Conservation (phyloP, 2,113 vertebrate genomes). For the Osmerus eperlanus region DNA sequence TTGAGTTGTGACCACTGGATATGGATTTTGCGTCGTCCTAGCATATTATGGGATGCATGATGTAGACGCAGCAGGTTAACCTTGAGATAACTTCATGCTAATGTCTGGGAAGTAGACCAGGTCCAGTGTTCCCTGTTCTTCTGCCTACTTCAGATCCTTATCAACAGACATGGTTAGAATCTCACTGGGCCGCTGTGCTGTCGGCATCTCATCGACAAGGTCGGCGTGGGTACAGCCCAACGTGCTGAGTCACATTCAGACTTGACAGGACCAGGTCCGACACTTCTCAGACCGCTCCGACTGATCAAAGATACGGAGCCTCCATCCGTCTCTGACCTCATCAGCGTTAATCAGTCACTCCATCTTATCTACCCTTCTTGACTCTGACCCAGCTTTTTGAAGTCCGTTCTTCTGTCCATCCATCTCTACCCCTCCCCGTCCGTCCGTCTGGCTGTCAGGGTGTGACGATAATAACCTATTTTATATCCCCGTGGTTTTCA, state of each 20-base stretch:
- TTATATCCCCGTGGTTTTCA: slow-evolving; percentile 78
- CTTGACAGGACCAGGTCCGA: slow-evolving; percentile 20
- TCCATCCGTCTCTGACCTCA: slow-evolving; percentile 34
- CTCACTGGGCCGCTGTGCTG: slow-evolving; percentile 16
- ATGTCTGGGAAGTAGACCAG: not conserved
- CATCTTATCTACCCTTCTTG: slow-evolving; percentile 54
- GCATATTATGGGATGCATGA: not conserved
- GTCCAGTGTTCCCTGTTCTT: not conserved
- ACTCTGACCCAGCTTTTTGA: slow-evolving; percentile 55
- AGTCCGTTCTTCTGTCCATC: slow-evolving; percentile 64
- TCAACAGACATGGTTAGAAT: slow-evolving; percentile 37
- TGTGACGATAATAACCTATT: slow-evolving; percentile 74
- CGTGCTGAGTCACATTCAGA: slow-evolving; percentile 26
- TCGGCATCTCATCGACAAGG: slow-evolving; percentile 32
- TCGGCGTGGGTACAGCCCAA: slow-evolving; percentile 2
- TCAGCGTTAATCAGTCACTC: slow-evolving; percentile 44
- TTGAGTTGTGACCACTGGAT: not conserved
- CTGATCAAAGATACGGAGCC: slow-evolving; percentile 21
- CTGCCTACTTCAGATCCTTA: slow-evolving; percentile 28
- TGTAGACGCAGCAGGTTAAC: slow-evolving; percentile 14
- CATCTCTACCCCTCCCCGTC: slow-evolving; percentile 64
- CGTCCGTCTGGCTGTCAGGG: slow-evolving; percentile 60
- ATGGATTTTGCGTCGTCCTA: not conserved
- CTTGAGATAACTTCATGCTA: slow-evolving; percentile 26
- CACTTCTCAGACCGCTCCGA: slow-evolving; percentile 15